phyloP scores from a whole-genome alignment of 2,888 invertebrate genomes.

The Seira musarum region DNA sequence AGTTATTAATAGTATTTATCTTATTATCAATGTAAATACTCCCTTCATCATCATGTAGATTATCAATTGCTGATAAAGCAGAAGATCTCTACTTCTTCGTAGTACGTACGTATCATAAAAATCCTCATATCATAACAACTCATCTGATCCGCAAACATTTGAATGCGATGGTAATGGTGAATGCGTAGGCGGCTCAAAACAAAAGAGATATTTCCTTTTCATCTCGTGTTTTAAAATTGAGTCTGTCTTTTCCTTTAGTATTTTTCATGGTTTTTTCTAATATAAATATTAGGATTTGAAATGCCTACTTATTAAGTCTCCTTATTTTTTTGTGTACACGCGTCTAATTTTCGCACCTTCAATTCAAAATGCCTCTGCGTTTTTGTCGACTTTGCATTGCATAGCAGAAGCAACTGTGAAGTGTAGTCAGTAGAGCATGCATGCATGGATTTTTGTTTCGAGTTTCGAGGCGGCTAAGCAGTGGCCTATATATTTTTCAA shows the following conservation, averaged over 20 bases:
- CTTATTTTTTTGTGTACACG: background rate
- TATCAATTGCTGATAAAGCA: background rate
- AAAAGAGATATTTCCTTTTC: background rate
- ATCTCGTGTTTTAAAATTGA: background rate
- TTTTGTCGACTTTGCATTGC: constrained; percentile 6
- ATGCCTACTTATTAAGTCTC: background rate
- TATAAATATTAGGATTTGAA: background rate
- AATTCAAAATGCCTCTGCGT: background rate
- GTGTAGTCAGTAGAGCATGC: constrained; percentile 43
- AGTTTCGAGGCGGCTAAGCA: constrained; percentile 26
- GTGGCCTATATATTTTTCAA: constrained; percentile 41
- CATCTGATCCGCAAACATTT: background rate
- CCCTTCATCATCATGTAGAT: background rate
- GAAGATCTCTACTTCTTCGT: too few species aligned
- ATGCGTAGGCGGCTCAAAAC: constrained; percentile 1
- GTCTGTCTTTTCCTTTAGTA: background rate
- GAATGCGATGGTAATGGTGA: background rate
- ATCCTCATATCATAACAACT: too few species aligned
- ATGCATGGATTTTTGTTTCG: constrained; percentile 22
- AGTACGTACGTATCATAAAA: too few species aligned
- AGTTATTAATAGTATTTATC: constrained; percentile 29
- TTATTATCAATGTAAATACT: constrained; percentile 23
- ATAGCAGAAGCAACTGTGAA: too few species aligned
- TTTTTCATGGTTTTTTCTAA: background rate
- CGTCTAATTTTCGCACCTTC: background rate